Evolutionary conservation across 2,113 vertebrate species (phyloP).

Genomic region (Rattus norvegicus): DNA sequence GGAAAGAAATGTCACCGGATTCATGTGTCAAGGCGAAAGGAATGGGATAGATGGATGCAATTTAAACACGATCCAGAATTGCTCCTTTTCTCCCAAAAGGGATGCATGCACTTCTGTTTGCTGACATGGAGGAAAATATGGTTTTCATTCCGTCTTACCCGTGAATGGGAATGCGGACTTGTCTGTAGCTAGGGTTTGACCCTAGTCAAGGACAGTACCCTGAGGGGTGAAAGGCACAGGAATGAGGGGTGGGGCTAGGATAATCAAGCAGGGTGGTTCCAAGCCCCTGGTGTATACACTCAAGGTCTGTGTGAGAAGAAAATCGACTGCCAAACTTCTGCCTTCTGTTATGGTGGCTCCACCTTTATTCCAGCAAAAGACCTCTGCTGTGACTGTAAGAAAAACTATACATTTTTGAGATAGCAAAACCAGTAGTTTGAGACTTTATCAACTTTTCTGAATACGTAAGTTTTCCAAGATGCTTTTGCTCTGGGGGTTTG

Average conservation of each 20-base stretch:
- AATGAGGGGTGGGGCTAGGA: neutral
- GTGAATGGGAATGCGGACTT: neutral
- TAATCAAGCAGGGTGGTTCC: neutral
- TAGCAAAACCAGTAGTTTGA: neutral
- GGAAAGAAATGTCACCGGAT: neutral
- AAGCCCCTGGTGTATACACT: neutral
- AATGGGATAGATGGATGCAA: neutral
- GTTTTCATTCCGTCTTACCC: neutral
- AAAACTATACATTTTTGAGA: neutral
- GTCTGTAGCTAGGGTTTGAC: neutral
- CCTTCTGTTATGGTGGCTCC: neutral
- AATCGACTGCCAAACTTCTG: neutral
- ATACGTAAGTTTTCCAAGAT: neutral
- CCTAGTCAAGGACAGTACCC: neutral
- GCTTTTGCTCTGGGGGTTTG: neutral
- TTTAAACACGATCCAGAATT: neutral
- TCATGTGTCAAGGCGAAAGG: conserved; percentile 23
- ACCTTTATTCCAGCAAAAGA: neutral
- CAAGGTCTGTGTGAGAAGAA: neutral
- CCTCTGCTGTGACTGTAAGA: neutral
- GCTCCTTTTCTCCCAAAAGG: neutral
- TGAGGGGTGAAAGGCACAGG: neutral
- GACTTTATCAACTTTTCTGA: neutral
- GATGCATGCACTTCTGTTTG: neutral
- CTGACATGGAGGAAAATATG: neutral